Conservation (phyloP, 1,140 invertebrate genomes). For the Pseudomyrmex cubaensis region DNA sequence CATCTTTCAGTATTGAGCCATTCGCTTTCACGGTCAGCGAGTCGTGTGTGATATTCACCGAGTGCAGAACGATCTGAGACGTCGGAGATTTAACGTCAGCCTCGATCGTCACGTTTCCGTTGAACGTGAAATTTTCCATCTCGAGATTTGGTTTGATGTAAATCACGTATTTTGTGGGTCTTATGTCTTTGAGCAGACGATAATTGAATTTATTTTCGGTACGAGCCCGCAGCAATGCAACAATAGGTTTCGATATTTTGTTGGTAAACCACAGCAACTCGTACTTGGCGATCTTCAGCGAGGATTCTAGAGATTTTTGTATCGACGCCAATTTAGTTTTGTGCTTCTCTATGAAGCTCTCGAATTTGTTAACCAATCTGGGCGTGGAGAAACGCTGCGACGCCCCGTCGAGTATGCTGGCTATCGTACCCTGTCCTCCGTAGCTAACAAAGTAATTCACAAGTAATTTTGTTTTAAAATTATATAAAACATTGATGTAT, state of each 20-base stretch:
- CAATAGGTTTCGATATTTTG: conserved; percentile 35
- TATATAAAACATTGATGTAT: too few relatives aligned
- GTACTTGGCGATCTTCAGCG: conserved; percentile 65
- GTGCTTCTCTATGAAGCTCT: conserved; percentile 60
- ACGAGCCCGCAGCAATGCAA: not conserved
- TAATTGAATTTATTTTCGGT: conserved; percentile 29
- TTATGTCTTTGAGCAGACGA: conserved; percentile 70
- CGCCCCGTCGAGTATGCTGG: conserved; percentile 63
- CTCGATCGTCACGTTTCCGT: conserved; percentile 82
- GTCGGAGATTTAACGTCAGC: conserved; percentile 82
- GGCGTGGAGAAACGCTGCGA: conserved; percentile 70
- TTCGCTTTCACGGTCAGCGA: conserved; percentile 53
- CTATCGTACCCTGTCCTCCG: conserved; percentile 55
- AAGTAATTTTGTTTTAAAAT: not conserved
- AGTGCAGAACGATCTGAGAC: conserved; percentile 86
- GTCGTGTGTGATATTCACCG: conserved; percentile 77
- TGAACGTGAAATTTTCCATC: conserved; percentile 83
- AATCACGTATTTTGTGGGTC: conserved; percentile 68
- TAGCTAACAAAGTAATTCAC: conserved; percentile 67
- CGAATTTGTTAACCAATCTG: conserved; percentile 61
- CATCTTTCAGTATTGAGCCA: not conserved
- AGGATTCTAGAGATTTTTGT: conserved; percentile 43
- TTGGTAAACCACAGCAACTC: conserved; percentile 68
- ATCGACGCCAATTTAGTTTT: conserved; percentile 15
- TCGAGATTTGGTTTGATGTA: conserved; percentile 39